Evolutionary conservation across 2,888 invertebrate genomes (phyloP), one percentile per base, ranked within the genome.

Genomic region (Sarcophaga caerulescens): DNA sequence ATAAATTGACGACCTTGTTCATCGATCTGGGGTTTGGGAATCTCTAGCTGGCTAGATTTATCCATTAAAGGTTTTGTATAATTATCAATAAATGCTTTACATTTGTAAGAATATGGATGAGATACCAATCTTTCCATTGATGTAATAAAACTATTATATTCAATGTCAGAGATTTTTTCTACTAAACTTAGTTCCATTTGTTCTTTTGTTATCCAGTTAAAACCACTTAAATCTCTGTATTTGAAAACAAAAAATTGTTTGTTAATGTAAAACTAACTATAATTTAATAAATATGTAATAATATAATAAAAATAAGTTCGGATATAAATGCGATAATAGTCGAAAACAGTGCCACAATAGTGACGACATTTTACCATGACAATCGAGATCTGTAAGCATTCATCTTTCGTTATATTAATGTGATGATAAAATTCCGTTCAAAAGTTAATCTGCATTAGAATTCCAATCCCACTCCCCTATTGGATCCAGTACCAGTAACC

Each of bases 41-140:
- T 94, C 88, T 95, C 95, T 74, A 94, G 90, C 8, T 94, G 94
- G 90, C 94, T 94, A 19, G 94, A 94, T 90, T 95, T 95, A 82
- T 94, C 93, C 87, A 94, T 91, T 62, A 96, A 90, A 0, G 94
- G 93, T 90, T 94, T 96, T 87, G 96, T 94, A 90, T 94, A 97
- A 87, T 95, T 94, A 88, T 95, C 94, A 89, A 99, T 95, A 89
- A 97, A 97, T 63, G 97, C 96, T 91, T 95, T 95, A 47, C 93
- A 94, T 90, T 94, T 94, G 88, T 95, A 95, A 0, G 97, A 95
- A 92, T 96, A 96, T 0, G 97, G 97, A 90, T 97, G 95, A 8
- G 94, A 93, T 12, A 94, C 91, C 70, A 99, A 93, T 87, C 97
- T 94, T 78, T 97, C 95, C 94, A 98, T 95, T 1, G 96, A 94